Evolutionary conservation across 2,113 vertebrate genomes (phyloP).

Genomic region (Strix aluco): DNA sequence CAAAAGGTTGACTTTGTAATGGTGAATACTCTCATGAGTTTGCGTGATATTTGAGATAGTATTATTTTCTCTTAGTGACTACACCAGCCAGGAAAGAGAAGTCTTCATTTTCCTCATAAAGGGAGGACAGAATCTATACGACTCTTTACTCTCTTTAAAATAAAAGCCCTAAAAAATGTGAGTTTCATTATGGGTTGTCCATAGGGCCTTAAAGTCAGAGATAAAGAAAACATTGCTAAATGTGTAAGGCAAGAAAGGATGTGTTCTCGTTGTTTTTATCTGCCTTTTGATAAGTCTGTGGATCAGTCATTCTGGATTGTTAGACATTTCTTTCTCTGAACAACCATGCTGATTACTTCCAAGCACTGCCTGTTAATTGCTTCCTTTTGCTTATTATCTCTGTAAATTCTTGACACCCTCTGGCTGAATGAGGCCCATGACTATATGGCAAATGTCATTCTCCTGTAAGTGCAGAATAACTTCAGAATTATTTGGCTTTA

Average conservation of each 20-base stretch:
- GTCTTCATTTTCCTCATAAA: background rate
- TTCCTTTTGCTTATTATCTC: background rate
- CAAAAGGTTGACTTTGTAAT: background rate
- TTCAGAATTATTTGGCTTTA: background rate
- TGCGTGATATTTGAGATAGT: background rate
- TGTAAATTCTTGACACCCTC: background rate
- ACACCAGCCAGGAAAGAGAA: background rate
- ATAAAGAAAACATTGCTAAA: background rate
- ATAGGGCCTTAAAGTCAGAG: background rate
- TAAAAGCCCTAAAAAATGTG: background rate
- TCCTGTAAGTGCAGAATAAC: background rate
- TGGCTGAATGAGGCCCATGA: background rate
- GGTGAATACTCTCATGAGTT: background rate
- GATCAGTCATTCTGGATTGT: background rate
- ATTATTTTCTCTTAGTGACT: background rate
- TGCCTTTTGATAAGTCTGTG: background rate
- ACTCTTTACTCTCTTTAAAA: background rate
- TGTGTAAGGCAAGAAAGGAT: background rate
- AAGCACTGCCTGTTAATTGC: background rate
- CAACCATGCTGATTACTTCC: background rate
- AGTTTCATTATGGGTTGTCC: background rate
- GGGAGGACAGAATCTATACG: background rate
- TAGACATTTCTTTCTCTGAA: background rate
- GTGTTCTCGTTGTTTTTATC: background rate
- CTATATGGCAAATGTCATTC: background rate